Conservation (phyloP, 2,888 invertebrate species). For the Parascotia fuliginaria region DNA sequence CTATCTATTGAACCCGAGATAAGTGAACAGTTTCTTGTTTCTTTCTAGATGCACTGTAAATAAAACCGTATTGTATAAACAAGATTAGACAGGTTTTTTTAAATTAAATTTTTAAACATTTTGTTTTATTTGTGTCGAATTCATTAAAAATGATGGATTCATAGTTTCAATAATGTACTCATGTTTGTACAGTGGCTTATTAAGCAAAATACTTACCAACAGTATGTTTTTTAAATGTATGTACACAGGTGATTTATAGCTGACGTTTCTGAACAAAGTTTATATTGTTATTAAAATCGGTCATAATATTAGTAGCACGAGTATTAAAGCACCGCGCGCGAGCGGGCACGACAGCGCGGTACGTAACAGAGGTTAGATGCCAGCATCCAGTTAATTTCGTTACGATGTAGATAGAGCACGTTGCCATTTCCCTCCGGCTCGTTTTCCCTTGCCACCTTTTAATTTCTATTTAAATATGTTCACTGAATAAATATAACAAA, state of each 20-base stretch:
- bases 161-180: too few species aligned
- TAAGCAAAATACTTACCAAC: not conserved
- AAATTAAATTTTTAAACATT: too few species aligned
- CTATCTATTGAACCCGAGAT: too few species aligned
- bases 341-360: conserved; percentile 7
- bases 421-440: conserved; percentile 59
- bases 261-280: conserved; percentile 44
- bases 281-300: conserved; percentile 48
- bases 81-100: too few species aligned
- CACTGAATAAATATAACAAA: conserved; percentile 55
- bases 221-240: conserved; percentile 15
- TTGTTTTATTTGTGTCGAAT: too few species aligned
- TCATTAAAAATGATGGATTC: too few species aligned
- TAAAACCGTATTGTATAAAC: too few species aligned
- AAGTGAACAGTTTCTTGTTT: too few species aligned
- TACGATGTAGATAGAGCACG: conserved; percentile 80
- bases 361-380: conserved; percentile 56
- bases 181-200: not conserved
- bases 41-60: too few species aligned
- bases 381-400: conserved; percentile 70
- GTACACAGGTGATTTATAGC: conserved; percentile 13
- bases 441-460: conserved; percentile 69
- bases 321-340: conserved; percentile 5
- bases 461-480: conserved; percentile 67
- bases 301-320: conserved; percentile 55